phyloP scores from a whole-genome alignment of 2,888 invertebrate genomes.

The Serripes groenlandicus region DNA sequence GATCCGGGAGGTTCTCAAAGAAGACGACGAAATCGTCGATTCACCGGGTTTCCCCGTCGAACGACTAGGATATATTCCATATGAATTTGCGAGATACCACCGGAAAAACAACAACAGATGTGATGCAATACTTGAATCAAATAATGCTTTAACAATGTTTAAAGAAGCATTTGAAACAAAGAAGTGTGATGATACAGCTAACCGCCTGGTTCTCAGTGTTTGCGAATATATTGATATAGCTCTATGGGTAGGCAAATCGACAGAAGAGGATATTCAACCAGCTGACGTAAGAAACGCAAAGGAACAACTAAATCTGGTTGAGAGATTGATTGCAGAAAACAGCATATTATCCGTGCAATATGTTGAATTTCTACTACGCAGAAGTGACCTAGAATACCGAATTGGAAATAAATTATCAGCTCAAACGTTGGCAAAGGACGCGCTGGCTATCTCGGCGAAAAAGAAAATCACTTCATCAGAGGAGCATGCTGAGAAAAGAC shows the following conservation, averaged over 20 bases:
- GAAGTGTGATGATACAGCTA: not conserved
- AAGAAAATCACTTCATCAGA: not conserved
- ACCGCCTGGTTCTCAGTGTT: not conserved
- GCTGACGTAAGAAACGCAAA: not conserved
- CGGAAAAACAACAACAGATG: not conserved
- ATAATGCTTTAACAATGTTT: not conserved
- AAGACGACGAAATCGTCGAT: not conserved
- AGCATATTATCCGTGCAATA: not conserved
- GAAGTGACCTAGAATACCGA: not conserved
- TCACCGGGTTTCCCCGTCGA: not conserved
- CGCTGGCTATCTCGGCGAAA: not conserved
- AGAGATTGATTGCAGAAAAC: not conserved
- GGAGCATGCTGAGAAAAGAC: not conserved
- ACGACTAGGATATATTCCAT: not conserved
- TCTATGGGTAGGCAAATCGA: not conserved
- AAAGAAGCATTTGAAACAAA: not conserved
- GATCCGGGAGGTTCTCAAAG: not conserved
- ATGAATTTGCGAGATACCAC: not conserved
- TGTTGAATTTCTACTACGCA: not conserved
- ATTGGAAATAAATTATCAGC: not conserved
- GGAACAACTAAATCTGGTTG: not conserved
- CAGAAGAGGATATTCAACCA: not conserved
- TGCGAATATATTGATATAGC: not conserved
- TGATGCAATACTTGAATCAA: not conserved
- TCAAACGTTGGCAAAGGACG: not conserved